These are phyloP conservation scores for Cyrtorhinus lividipennis DNA, from an alignment of 1,140 invertebrate species.

Conservation along the genomic window DNA sequence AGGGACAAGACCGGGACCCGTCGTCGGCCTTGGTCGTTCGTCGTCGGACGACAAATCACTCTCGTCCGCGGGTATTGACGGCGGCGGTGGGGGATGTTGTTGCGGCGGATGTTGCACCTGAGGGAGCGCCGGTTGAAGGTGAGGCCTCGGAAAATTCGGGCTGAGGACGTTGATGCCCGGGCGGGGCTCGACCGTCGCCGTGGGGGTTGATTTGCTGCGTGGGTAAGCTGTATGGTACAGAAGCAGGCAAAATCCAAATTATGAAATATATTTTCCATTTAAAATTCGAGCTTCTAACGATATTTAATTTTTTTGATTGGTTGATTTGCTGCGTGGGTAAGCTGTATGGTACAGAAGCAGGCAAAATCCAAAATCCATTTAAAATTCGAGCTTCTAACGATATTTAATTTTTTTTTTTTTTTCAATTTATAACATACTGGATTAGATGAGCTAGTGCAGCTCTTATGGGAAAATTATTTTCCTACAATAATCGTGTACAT, in stretches of 20 bases:
- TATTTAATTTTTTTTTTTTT: too few relatives aligned
- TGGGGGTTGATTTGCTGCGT: not conserved
- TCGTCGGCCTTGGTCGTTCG: slow-evolving; percentile 27
- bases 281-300: too few relatives aligned
- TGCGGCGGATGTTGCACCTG: not conserved
- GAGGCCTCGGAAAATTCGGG: not conserved
- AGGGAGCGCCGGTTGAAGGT: not conserved
- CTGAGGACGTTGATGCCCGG: not conserved
- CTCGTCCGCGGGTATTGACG: slow-evolving; percentile 34
- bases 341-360: not conserved
- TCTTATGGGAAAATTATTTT: too few relatives aligned
- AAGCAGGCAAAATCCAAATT: too few relatives aligned
- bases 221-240: not conserved
- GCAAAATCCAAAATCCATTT: too few relatives aligned
- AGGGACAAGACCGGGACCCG: not conserved
- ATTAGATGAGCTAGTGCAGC: too few relatives aligned
- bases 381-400: too few relatives aligned
- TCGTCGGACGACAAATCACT: slow-evolving; percentile 42
- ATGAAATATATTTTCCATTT: too few relatives aligned
- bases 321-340: not conserved
- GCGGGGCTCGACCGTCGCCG: not conserved
- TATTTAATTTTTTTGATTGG: too few relatives aligned
- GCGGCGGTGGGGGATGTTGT: not conserved
- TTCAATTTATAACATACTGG: too few relatives aligned
- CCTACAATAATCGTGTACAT: too few relatives aligned